phyloP scores from a whole-genome alignment of 2,113 vertebrate species.

The Pygathrix nemaeus region DNA sequence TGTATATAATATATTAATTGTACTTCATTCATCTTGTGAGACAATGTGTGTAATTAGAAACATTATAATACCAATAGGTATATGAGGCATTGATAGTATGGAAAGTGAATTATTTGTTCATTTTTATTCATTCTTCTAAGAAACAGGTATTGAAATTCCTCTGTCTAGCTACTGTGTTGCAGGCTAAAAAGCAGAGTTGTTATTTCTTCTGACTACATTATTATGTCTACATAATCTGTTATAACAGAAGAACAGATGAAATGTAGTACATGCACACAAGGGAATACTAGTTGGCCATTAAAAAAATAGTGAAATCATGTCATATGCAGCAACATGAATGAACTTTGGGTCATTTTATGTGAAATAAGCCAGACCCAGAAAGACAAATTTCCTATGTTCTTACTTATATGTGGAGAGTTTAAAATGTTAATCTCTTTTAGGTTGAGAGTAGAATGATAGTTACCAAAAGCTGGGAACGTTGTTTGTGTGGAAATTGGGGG shows the following conservation, averaged over 20 bases:
- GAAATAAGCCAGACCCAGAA: not conserved
- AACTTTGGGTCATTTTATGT: not conserved
- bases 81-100: not conserved
- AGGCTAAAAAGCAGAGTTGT: not conserved
- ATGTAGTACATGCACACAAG: not conserved
- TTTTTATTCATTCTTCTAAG: not conserved
- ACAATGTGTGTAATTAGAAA: not conserved
- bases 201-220: not conserved
- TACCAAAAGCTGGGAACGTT: not conserved
- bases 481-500: not conserved
- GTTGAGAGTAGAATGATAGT: not conserved
- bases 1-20: not conserved
- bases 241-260: not conserved
- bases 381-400: not conserved
- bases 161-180: not conserved
- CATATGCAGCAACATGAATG: not conserved
- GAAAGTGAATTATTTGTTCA: not conserved
- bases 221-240: too few species aligned
- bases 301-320: not conserved
- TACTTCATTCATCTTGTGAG: not conserved
- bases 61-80: not conserved
- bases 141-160: not conserved
- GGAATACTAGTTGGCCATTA: not conserved
- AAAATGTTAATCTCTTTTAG: not conserved
- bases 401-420: not conserved